phyloP scores from a whole-genome alignment of 1,140 invertebrate species.

The Lordiphosa stackelbergi region DNA sequence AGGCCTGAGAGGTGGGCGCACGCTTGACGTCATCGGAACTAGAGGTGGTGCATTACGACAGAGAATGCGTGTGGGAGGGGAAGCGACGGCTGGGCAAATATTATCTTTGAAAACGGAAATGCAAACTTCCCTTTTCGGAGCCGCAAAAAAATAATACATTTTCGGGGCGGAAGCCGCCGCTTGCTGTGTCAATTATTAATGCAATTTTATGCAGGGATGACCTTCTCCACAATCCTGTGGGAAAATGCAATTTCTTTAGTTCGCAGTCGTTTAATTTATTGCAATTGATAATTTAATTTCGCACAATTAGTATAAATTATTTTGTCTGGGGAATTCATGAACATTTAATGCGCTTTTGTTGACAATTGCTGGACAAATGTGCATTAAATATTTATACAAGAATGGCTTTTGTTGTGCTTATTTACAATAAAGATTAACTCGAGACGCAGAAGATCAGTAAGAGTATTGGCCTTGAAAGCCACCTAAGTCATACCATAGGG shows the following conservation, averaged over 20 bases:
- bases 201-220: slow-evolving; percentile 29
- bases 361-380: slow-evolving; percentile 6
- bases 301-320: slow-evolving; percentile 42
- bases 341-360: slow-evolving; percentile 6
- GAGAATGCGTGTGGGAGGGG: neutral
- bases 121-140: slow-evolving; percentile 21
- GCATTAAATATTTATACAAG: neutral
- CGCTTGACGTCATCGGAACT: slow-evolving; percentile 19
- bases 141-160: slow-evolving; percentile 8
- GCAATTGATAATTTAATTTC: slow-evolving; percentile 55
- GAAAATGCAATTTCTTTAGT: slow-evolving; percentile 35
- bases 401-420: too few species aligned
- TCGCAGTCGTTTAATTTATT: slow-evolving; percentile 31
- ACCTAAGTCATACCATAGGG: neutral
- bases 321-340: slow-evolving; percentile 5
- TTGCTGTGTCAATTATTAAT: slow-evolving; percentile 41
- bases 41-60: too few species aligned
- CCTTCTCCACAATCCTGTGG: slow-evolving; percentile 23
- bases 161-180: slow-evolving; percentile 13
- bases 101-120: slow-evolving; percentile 40
- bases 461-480: too few species aligned
- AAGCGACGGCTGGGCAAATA: slow-evolving; percentile 20
- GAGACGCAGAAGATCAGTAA: too few species aligned
- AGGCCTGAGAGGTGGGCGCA: slow-evolving; percentile 2
- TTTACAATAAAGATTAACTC: too few species aligned